Percentiles rank a stretch among this genome's conserved stretches.
phyloP scores from a whole-genome alignment of 2,797 vertebrate genomes.

The Helarctos malayanus region DNA sequence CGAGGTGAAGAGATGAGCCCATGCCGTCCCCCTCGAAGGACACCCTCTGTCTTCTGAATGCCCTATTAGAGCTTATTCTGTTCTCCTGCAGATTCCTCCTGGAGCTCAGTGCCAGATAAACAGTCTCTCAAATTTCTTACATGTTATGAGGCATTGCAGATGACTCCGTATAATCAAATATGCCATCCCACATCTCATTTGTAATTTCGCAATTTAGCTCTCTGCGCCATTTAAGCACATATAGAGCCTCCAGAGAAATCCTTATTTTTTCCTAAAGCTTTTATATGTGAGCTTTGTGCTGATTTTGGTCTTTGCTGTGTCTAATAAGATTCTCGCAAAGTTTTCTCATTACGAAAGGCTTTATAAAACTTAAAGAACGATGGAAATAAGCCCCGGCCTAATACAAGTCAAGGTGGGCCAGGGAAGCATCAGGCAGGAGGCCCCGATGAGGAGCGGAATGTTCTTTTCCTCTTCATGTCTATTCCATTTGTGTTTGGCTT shows the following conservation, averaged over 20 bases:
- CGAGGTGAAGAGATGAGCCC: background rate
- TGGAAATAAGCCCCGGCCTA: constrained; percentile 59
- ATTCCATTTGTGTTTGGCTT: constrained; percentile 1
- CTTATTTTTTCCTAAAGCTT: constrained; percentile 78
- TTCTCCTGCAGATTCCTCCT: background rate
- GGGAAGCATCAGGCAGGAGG: constrained; percentile 3
- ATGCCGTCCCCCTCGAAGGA: rapidly evolving
- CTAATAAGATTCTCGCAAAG: constrained; percentile 80
- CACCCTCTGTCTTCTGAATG: background rate
- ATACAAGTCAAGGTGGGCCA: constrained; percentile 62
- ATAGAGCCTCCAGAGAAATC: constrained; percentile 79
- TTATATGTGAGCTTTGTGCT: constrained; percentile 80
- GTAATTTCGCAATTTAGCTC: constrained; percentile 85
- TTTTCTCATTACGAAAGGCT: constrained; percentile 70
- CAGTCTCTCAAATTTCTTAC: constrained; percentile 69
- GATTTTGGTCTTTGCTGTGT: constrained; percentile 81
- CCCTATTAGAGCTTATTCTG: background rate
- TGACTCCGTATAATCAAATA: constrained; percentile 82
- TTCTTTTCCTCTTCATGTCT: background rate
- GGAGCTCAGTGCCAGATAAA: constrained; percentile 66
- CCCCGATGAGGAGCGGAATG: background rate
- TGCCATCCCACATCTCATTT: constrained; percentile 83
- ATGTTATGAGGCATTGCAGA: constrained; percentile 80
- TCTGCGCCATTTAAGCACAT: constrained; percentile 83
- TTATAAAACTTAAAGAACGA: constrained; percentile 72